These are phyloP conservation scores for Poeciliopsis paucimaculata DNA, from an alignment of 2,797 vertebrate genomes.

Conservation along the genomic window DNA sequence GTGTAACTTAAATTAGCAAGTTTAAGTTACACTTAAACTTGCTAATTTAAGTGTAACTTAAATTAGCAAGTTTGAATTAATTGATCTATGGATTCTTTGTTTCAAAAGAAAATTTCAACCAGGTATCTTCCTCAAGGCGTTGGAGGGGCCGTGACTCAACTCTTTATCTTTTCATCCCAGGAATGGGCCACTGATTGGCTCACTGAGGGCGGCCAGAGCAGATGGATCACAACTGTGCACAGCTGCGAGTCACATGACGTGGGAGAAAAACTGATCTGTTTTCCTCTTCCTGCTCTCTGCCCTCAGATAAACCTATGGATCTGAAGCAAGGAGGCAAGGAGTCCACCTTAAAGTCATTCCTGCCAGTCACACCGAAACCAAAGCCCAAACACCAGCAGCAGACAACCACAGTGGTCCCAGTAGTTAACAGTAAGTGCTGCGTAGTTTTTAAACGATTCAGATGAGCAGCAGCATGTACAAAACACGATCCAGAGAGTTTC, in stretches of 20 bases:
- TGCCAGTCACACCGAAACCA: conserved; percentile 74
- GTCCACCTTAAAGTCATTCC: conserved; percentile 73
- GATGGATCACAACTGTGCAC: conserved; percentile 73
- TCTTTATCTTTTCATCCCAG: conserved; percentile 53
- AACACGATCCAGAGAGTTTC: conserved; percentile 13
- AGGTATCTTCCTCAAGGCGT: conserved; percentile 38
- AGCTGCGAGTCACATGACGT: conserved; percentile 63
- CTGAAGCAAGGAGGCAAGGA: conserved; percentile 73
- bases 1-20: no score
- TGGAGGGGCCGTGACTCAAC: conserved; percentile 51
- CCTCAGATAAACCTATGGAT: conserved; percentile 78
- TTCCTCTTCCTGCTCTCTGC: conserved; percentile 49
- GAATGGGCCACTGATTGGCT: conserved; percentile 61
- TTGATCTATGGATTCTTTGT: conserved; percentile 36
- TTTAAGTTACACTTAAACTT: no score
- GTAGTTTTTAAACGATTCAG: neutral
- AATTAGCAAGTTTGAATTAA: conserved; percentile 28
- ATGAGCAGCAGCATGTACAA: neutral
- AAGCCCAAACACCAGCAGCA: conserved; percentile 69
- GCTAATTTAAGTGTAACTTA: no score
- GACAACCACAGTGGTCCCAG: conserved; percentile 65
- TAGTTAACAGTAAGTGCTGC: conserved; percentile 68
- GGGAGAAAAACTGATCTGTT: conserved; percentile 59
- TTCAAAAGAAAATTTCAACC: conserved; percentile 45
- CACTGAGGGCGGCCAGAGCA: conserved; percentile 68